phyloP scores from a whole-genome alignment of 2,888 invertebrate genomes.

The Boloria euphrosyne region DNA sequence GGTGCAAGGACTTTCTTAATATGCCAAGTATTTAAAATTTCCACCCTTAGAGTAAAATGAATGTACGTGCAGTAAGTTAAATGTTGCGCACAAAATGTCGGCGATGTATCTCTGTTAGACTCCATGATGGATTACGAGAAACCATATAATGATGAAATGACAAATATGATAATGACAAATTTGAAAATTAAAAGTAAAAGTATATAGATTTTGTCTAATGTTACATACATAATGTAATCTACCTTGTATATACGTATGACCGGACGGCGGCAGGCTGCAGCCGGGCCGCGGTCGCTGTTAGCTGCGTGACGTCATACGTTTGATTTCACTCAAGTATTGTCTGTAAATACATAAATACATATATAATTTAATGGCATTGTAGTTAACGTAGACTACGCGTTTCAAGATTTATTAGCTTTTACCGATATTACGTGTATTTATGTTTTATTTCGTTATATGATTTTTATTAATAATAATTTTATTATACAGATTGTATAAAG shows the following conservation, averaged over 20 bases:
- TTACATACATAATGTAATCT: slow-evolving; percentile 73
- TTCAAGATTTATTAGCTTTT: slow-evolving; percentile 52
- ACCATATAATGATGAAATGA: slow-evolving; percentile 53
- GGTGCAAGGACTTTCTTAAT: slow-evolving; percentile 35
- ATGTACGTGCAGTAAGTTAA: slow-evolving; percentile 36
- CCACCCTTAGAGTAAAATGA: slow-evolving; percentile 16
- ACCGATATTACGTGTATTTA: slow-evolving; percentile 41
- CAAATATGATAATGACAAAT: slow-evolving; percentile 20
- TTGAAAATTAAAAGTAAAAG: slow-evolving; percentile 48
- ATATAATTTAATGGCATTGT: slow-evolving; percentile 57
- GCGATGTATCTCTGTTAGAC: slow-evolving; percentile 60
- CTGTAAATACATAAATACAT: slow-evolving; percentile 76
- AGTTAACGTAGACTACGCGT: slow-evolving; percentile 68
- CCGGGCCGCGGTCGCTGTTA: slow-evolving; percentile 39
- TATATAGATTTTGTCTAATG: slow-evolving; percentile 69
- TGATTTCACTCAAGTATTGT: slow-evolving; percentile 67
- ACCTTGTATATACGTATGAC: slow-evolving; percentile 81
- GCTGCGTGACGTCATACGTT: slow-evolving; percentile 68
- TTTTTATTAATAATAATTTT: slow-evolving; percentile 40
- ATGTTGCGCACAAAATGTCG: slow-evolving; percentile 70
- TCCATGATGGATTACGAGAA: slow-evolving; percentile 65
- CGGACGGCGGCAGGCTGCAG: slow-evolving; percentile 66
- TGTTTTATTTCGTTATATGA: slow-evolving; percentile 34
- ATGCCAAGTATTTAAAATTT: slow-evolving; percentile 27
- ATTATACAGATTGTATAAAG: slow-evolving; percentile 73